Conservation (phyloP, 2,797 vertebrate genomes). For the Podargus strigoides region DNA sequence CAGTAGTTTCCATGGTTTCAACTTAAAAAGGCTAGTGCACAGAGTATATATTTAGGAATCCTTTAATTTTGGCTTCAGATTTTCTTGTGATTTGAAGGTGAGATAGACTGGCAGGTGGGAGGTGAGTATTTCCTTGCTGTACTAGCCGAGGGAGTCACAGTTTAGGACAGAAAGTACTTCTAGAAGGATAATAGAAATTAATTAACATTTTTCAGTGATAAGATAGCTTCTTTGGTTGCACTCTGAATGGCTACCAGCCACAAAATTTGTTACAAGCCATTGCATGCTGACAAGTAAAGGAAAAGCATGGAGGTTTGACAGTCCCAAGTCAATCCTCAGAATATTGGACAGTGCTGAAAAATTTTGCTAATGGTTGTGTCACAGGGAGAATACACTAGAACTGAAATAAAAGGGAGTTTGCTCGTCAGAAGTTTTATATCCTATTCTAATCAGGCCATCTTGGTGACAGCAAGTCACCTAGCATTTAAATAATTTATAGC, state of each 20-base stretch:
- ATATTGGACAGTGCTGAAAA: not conserved
- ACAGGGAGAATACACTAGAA: not conserved
- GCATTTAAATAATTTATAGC: not conserved
- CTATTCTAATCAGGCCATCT: not conserved
- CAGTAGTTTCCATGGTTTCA: slow-evolving; percentile 6
- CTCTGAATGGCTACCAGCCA: not conserved
- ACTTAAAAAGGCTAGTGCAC: not conserved
- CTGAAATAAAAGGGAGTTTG: not conserved
- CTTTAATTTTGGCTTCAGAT: not conserved
- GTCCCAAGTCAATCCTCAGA: not conserved
- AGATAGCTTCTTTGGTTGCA: not conserved
- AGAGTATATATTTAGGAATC: not conserved
- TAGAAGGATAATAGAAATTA: not conserved
- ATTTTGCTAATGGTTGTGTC: not conserved
- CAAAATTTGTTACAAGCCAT: not conserved
- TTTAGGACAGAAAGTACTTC: not conserved
- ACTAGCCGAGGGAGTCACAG: not conserved
- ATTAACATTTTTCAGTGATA: not conserved
- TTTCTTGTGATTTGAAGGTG: not conserved
- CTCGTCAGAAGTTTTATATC: not conserved
- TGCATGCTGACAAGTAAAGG: not conserved
- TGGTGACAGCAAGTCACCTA: not conserved
- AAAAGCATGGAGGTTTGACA: not conserved
- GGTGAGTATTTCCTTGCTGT: not conserved
- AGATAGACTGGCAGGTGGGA: not conserved